Evolutionary conservation across 2,797 vertebrate genomes (phyloP).

Genomic region (Diglossa cyanea): DNA sequence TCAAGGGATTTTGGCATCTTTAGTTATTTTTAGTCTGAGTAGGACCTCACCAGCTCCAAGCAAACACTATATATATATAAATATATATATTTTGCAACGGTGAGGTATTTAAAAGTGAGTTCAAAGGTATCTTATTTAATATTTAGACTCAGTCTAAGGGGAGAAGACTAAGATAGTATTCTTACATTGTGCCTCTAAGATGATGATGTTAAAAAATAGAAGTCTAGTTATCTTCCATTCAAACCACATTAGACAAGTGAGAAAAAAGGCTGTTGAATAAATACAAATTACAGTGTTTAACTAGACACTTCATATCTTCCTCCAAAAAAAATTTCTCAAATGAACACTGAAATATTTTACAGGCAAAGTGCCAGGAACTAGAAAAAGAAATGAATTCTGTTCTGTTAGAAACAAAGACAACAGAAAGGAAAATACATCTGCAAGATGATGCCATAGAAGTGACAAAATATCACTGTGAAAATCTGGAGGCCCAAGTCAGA

Average conservation of each 20-base stretch:
- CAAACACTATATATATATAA: neutral
- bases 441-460: slow-evolving; percentile 70
- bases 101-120: neutral
- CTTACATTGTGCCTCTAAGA: neutral
- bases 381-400: slow-evolving; percentile 69
- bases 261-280: neutral
- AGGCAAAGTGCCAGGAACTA: slow-evolving; percentile 72
- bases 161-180: neutral
- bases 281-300: neutral
- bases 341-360: slow-evolving; percentile 56
- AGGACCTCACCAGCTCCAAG: neutral
- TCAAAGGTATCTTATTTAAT: neutral
- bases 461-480: slow-evolving; percentile 55
- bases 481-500: slow-evolving; percentile 66
- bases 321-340: neutral
- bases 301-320: neutral
- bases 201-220: neutral
- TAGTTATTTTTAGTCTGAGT: neutral
- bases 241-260: neutral
- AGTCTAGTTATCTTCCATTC: neutral
- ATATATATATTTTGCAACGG: neutral
- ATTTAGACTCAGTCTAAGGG: neutral
- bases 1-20: neutral
- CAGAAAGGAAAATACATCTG: slow-evolving; percentile 69
- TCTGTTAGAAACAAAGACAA: slow-evolving; percentile 65